Evolutionary conservation across 1,140 invertebrate species (phyloP).

Genomic region (Calephelis virginiensis): DNA sequence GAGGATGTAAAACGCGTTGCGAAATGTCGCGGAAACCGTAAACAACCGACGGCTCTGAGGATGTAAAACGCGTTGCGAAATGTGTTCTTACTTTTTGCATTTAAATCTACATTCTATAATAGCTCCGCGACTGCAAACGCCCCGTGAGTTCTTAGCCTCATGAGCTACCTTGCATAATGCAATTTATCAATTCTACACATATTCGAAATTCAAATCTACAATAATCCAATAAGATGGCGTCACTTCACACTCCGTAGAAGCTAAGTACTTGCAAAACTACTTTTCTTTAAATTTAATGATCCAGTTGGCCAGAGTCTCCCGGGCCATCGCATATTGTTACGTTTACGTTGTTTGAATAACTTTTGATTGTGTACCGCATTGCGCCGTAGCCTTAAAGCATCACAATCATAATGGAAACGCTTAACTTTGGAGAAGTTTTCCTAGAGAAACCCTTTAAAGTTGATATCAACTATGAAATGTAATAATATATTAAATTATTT

Average conservation of each 20-base stretch:
- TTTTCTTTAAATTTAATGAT: constrained; percentile 16
- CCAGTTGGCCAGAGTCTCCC: constrained; percentile 11
- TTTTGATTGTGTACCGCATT: constrained; percentile 15
- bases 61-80: too few relatives aligned
- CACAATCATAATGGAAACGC: constrained; percentile 12
- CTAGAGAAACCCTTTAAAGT: constrained; percentile 9
- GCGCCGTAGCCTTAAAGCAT: constrained; percentile 11
- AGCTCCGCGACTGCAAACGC: too few relatives aligned
- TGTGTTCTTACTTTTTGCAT: too few relatives aligned
- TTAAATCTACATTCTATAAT: too few relatives aligned
- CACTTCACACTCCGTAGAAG: constrained; percentile 11
- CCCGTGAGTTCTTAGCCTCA: too few relatives aligned
- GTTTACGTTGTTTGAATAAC: constrained; percentile 15
- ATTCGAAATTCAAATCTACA: too few relatives aligned
- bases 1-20: too few relatives aligned
- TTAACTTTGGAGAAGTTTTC: constrained; percentile 13
- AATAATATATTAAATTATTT: too few relatives aligned
- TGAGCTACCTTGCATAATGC: too few relatives aligned
- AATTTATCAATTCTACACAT: too few relatives aligned
- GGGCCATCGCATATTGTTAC: constrained; percentile 14
- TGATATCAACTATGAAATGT: background rate
- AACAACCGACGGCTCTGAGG: too few relatives aligned
- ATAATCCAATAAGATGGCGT: background rate
- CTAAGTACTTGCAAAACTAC: constrained; percentile 11
- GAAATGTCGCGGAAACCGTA: too few relatives aligned